These are phyloP conservation scores for Drosophila mojavensis DNA, from an alignment of 1,140 invertebrate species.

Conservation along the genomic window DNA sequence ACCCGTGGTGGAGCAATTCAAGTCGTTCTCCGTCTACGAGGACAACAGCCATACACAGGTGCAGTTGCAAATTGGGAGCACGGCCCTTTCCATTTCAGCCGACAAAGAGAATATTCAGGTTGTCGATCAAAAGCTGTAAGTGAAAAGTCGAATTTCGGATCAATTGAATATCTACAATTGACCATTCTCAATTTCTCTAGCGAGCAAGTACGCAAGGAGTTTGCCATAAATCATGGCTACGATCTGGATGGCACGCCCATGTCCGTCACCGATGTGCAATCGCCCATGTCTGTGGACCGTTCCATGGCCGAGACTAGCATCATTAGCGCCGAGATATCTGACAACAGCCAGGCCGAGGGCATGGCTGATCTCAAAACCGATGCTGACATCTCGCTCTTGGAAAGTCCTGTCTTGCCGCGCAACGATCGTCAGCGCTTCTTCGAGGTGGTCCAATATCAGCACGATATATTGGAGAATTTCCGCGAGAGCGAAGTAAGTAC, in stretches of 20 bases:
- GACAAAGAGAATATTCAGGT: conserved; percentile 67
- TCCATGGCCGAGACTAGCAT: conserved; percentile 45
- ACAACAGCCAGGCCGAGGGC: conserved; percentile 39
- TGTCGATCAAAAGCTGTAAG: conserved; percentile 46
- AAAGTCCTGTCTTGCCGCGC: conserved; percentile 49
- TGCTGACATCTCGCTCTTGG: conserved; percentile 7
- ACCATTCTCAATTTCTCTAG: conserved; percentile 2
- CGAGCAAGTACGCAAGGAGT: conserved; percentile 27
- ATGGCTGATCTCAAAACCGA: conserved; percentile 15
- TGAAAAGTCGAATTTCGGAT: neutral
- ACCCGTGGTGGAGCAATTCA: conserved; percentile 87
- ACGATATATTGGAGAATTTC: conserved; percentile 91
- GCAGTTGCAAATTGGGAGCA: conserved; percentile 18
- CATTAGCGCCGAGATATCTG: conserved; percentile 31
- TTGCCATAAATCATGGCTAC: conserved; percentile 25
- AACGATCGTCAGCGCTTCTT: conserved; percentile 85
- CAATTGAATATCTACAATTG: too few species aligned
- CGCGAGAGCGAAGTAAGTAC: conserved; percentile 88
- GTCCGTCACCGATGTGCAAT: conserved; percentile 80
- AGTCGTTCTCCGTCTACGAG: conserved; percentile 90
- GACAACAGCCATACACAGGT: conserved; percentile 85
- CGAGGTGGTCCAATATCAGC: conserved; percentile 89
- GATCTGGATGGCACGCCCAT: conserved; percentile 77
- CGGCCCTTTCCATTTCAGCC: conserved; percentile 13
- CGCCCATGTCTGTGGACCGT: conserved; percentile 80